phyloP scores from a whole-genome alignment of 92 coral and sea anemone genomes.

The Paramuricea clavata region DNA sequence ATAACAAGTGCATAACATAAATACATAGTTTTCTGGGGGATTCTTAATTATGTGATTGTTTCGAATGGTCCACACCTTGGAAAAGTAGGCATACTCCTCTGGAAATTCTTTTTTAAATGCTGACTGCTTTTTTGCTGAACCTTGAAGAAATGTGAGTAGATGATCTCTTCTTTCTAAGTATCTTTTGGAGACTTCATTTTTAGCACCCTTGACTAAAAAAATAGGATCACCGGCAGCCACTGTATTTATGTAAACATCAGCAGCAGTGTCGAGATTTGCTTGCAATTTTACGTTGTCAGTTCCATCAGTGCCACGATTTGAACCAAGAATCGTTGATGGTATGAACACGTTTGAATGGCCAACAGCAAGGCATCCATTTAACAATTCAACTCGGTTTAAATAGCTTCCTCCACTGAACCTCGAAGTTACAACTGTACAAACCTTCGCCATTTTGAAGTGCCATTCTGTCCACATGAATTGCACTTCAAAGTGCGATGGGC shows the following conservation, averaged over 20 bases:
- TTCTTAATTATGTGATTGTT: slow-evolving; percentile 62
- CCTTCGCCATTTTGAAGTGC: slow-evolving; percentile 32
- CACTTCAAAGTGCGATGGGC: slow-evolving; percentile 57
- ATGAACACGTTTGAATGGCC: slow-evolving; percentile 27
- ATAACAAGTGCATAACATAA: slow-evolving; percentile 52
- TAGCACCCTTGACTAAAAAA: slow-evolving; percentile 22
- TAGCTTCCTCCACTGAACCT: slow-evolving; percentile 18
- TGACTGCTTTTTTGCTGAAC: slow-evolving; percentile 30
- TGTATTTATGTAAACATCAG: slow-evolving; percentile 34
- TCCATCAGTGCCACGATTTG: slow-evolving; percentile 12
- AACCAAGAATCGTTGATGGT: slow-evolving; percentile 19
- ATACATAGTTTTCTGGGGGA: slow-evolving; percentile 68
- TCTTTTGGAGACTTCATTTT: background rate
- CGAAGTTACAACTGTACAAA: slow-evolving; percentile 7
- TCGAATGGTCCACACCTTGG: slow-evolving; percentile 50
- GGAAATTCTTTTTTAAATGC: slow-evolving; percentile 37
- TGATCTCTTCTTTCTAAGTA: slow-evolving; percentile 28
- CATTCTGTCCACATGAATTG: slow-evolving; percentile 68
- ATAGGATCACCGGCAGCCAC: slow-evolving; percentile 33
- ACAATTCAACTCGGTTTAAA: slow-evolving; percentile 12
- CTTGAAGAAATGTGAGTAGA: slow-evolving; percentile 28
- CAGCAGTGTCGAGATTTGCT: slow-evolving; percentile 39
- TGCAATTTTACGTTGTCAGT: slow-evolving; percentile 25
- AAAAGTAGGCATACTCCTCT: slow-evolving; percentile 47
- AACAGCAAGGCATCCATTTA: background rate